Percentiles rank a stretch among this genome's conserved stretches.
Conservation (phyloP, 2,113 vertebrate genomes). For the Phycodurus eques region DNA sequence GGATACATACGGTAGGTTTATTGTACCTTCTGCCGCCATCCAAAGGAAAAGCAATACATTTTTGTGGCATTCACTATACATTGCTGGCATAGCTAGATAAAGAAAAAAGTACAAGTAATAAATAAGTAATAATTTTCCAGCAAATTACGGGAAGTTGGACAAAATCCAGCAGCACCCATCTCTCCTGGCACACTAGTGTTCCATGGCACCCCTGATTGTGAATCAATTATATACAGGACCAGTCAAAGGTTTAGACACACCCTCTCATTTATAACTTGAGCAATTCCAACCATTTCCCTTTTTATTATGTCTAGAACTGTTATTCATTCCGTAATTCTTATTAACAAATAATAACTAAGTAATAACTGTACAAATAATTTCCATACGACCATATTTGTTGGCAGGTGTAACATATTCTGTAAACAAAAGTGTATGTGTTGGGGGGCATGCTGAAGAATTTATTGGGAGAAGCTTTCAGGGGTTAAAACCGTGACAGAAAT, state of each 20-base stretch:
- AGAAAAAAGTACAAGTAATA: too few relatives aligned
- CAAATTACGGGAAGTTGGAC: too few relatives aligned
- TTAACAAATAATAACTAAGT: neutral
- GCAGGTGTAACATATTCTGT: neutral
- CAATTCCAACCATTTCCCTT: neutral
- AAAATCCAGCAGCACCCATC: too few relatives aligned
- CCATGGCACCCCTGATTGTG: too few relatives aligned
- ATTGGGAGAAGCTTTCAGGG: conserved; percentile 4
- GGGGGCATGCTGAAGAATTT: conserved; percentile 8
- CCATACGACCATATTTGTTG: neutral
- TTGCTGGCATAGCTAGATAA: too few relatives aligned
- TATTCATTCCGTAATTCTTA: neutral
- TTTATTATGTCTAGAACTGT: neutral
- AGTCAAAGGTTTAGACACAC: neutral
- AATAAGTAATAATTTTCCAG: too few relatives aligned
- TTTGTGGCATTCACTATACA: too few relatives aligned
- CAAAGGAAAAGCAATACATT: too few relatives aligned
- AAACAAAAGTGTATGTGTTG: conserved; percentile 2
- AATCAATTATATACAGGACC: too few relatives aligned
- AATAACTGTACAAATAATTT: neutral
- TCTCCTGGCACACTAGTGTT: too few relatives aligned
- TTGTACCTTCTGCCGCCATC: too few relatives aligned
- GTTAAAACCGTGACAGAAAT: conserved; percentile 30
- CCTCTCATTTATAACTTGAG: neutral
- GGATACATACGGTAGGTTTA: too few relatives aligned